Evolutionary conservation across 2,113 vertebrate genomes (phyloP).

Genomic region (Lampris megalopsis): DNA sequence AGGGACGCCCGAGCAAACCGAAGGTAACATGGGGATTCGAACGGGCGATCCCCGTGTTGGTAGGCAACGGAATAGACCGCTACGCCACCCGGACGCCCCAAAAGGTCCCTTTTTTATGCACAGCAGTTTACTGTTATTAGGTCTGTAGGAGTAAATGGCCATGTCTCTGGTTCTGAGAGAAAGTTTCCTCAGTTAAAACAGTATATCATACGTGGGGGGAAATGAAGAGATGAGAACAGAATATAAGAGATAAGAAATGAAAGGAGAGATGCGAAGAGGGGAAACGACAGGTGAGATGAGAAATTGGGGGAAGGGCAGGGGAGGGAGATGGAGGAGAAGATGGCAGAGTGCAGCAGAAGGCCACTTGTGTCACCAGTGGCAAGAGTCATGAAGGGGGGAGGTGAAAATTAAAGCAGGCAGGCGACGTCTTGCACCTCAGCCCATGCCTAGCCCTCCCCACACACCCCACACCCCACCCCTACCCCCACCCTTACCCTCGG

Average conservation of each 20-base stretch:
- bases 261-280: background rate
- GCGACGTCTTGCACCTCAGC: conserved; percentile 79
- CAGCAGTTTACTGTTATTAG: too few species aligned
- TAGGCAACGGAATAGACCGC: too few species aligned
- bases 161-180: too few species aligned
- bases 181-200: background rate
- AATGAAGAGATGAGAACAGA: background rate
- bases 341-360: conserved; percentile 59
- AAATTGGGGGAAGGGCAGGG: conserved; percentile 29
- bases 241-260: background rate
- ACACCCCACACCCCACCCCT: too few species aligned
- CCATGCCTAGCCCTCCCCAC: conserved; percentile 21
- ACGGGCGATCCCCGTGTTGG: too few species aligned
- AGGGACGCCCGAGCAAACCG: too few species aligned
- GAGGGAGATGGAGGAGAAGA: conserved; percentile 28
- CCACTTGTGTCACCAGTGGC: conserved; percentile 66
- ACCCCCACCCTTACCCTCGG: conserved; percentile 46
- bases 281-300: conserved; percentile 5
- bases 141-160: too few species aligned
- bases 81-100: too few species aligned
- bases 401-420: conserved; percentile 81
- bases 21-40: too few species aligned
- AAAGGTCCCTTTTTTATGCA: too few species aligned
- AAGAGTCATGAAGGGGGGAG: conserved; percentile 73
- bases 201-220: background rate